Conservation (phyloP, 2,797 vertebrate species). For the Fringilla coelebs region DNA sequence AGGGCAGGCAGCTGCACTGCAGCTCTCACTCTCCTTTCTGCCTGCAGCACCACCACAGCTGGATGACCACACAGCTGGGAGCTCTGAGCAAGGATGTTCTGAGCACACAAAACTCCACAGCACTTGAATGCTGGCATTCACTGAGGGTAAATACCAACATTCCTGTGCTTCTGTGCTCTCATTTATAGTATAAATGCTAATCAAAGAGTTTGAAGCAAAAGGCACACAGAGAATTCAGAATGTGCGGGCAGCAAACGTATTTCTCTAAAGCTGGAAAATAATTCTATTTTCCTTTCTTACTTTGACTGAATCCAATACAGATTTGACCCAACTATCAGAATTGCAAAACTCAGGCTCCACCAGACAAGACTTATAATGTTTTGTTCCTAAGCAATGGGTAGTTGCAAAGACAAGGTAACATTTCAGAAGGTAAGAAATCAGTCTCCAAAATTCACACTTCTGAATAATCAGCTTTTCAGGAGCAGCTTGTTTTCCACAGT, state of each 20-base stretch:
- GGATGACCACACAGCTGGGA: not conserved
- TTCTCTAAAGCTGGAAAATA: not conserved
- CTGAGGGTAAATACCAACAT: not conserved
- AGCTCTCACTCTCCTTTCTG: fast-evolving
- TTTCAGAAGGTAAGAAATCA: not conserved
- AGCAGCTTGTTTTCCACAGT: not conserved
- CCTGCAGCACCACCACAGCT: not conserved
- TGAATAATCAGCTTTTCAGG: not conserved
- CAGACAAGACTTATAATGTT: not conserved
- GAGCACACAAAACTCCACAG: not conserved
- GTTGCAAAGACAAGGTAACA: not conserved
- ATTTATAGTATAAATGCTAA: not conserved
- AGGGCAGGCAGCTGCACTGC: not conserved
- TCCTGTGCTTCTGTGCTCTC: not conserved
- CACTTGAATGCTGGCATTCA: not conserved
- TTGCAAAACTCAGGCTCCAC: not conserved
- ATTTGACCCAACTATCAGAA: not conserved
- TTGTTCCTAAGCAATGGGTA: not conserved
- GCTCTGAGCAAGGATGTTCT: not conserved
- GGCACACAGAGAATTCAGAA: not conserved
- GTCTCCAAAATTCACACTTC: not conserved
- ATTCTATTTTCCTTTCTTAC: not conserved
- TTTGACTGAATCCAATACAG: not conserved
- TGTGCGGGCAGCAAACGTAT: fast-evolving
- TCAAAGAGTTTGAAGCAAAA: not conserved